phyloP scores from a whole-genome alignment of 2,113 vertebrate genomes.

The Syrrhaptes paradoxus region DNA sequence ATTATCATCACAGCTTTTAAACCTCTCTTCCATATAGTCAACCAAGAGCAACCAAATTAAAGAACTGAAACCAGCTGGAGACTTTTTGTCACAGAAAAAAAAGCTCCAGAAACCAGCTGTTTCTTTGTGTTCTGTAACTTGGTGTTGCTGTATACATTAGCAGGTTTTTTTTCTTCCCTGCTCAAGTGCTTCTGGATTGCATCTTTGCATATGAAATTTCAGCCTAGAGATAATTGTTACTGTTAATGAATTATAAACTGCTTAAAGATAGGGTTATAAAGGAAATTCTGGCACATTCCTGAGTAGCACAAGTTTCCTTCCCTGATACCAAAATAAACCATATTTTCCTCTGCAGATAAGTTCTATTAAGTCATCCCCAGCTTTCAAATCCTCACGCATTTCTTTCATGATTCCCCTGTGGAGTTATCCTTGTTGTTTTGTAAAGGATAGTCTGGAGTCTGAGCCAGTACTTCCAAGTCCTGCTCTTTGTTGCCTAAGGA shows the following conservation, averaged over 20 bases:
- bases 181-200: not conserved
- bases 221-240: constrained; percentile 33
- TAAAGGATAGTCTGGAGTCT: constrained; percentile 62
- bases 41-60: not conserved
- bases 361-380: constrained; percentile 1
- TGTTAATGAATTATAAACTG: not conserved
- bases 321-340: not conserved
- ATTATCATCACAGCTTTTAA: not conserved
- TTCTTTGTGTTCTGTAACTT: not conserved
- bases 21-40: not conserved
- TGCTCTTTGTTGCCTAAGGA: constrained; percentile 68
- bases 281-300: not conserved
- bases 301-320: not conserved
- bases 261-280: not conserved
- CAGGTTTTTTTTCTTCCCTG: fast-evolving
- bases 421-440: constrained; percentile 66
- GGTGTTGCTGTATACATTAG: not conserved
- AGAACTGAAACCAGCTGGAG: not conserved
- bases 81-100: not conserved
- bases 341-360: not conserved
- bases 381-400: constrained; percentile 21
- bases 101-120: not conserved
- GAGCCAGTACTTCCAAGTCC: constrained; percentile 61
- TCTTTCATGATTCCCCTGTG: constrained; percentile 46
- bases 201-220: constrained; percentile 28